Percentiles rank a stretch among this genome's conserved stretches.
phyloP scores from a whole-genome alignment of 2,888 invertebrate species.

The Iselma pallidipennis region DNA sequence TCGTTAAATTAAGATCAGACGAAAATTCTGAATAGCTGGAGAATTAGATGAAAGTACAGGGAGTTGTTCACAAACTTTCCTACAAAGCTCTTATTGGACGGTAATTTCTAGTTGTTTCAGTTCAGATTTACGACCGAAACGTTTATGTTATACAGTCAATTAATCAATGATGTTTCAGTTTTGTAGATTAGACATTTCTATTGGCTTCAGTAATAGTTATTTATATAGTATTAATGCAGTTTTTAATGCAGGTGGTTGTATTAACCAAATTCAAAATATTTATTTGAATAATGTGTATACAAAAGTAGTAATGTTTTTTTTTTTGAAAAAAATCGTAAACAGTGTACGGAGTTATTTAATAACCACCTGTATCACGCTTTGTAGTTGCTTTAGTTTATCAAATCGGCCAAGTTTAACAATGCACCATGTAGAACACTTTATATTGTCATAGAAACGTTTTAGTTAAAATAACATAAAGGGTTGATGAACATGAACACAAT shows the following conservation, averaged over 20 bases:
- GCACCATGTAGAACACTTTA: constrained; percentile 4
- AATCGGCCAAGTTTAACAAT: neutral
- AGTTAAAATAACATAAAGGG: neutral
- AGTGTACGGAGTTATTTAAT: neutral
- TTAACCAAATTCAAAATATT: neutral
- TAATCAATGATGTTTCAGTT: neutral
- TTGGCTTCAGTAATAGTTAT: constrained; percentile 26
- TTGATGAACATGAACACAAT: neutral
- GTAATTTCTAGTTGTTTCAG: no score
- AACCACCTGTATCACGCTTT: constrained; percentile 8
- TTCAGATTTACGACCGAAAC: constrained; percentile 1
- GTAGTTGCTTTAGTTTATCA: constrained; percentile 6
- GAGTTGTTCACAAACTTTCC: constrained; percentile 7
- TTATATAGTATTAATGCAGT: constrained; percentile 17
- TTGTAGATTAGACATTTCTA: constrained; percentile 12
- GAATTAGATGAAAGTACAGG: constrained; percentile 16
- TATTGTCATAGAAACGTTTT: neutral
- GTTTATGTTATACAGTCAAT: constrained; percentile 14
- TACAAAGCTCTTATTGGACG: no score
- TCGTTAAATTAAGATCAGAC: constrained; percentile 16
- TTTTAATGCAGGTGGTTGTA: constrained; percentile 17
- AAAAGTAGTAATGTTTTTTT: no score
- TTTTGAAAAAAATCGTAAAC: no score
- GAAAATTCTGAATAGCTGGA: constrained; percentile 20
- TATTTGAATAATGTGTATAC: no score